Percentiles rank a stretch among this genome's conserved stretches.
Conservation (phyloP, 2,888 invertebrate genomes). For the Clostera curtula region DNA sequence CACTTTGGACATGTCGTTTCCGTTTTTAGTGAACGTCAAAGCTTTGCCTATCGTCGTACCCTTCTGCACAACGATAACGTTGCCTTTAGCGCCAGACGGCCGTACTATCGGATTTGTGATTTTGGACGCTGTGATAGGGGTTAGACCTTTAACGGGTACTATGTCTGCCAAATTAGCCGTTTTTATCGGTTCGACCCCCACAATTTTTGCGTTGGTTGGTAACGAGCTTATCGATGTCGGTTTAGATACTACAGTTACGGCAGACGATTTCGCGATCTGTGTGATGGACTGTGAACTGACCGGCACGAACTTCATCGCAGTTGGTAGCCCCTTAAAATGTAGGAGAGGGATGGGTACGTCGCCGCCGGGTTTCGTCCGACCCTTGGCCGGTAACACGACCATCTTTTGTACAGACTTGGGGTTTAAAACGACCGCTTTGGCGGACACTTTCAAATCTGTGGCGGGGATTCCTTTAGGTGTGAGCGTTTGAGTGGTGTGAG, state of each 20-base stretch:
- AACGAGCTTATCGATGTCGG: conserved; percentile 39
- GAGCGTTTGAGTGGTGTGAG: conserved; percentile 47
- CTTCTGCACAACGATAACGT: conserved; percentile 77
- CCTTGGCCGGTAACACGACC: conserved; percentile 66
- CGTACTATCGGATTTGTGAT: conserved; percentile 60
- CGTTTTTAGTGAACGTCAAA: conserved; percentile 61
- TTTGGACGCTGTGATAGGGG: conserved; percentile 54
- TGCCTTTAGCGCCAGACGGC: conserved; percentile 67
- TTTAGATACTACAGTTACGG: conserved; percentile 51
- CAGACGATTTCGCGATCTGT: conserved; percentile 37
- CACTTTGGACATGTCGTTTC: conserved; percentile 66
- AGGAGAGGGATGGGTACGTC: conserved; percentile 58
- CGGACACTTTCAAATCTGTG: conserved; percentile 65
- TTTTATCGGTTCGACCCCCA: conserved; percentile 45
- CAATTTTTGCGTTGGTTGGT: conserved; percentile 42
- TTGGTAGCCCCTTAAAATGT: conserved; percentile 63
- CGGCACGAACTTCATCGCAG: conserved; percentile 64
- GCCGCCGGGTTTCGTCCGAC: conserved; percentile 46
- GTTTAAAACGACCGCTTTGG: conserved; percentile 65
- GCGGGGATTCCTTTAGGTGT: conserved; percentile 66
- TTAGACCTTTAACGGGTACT: conserved; percentile 57
- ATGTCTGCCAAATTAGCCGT: conserved; percentile 67
- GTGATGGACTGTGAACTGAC: conserved; percentile 51
- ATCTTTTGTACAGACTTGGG: conserved; percentile 68
- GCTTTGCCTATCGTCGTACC: conserved; percentile 69